A percentile compares a stretch with the other conserved stretches of the same genome.
Evolutionary conservation across 2,888 invertebrate genomes (phyloP).

Genomic region (Drosophila cognata): DNA sequence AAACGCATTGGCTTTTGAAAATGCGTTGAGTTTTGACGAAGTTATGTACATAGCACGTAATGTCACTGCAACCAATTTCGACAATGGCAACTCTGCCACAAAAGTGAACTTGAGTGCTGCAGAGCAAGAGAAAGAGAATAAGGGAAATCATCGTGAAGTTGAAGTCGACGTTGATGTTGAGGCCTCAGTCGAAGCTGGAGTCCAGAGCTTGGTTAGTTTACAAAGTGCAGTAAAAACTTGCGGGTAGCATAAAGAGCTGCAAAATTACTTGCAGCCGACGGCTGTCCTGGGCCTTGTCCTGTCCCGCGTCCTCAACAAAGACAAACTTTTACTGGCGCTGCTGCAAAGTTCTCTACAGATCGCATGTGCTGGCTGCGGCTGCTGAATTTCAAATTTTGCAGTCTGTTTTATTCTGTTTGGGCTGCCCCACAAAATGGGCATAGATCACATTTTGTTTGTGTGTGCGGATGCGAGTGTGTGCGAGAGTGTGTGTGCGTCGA

Average conservation of each 20-base stretch:
- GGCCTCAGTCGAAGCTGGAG: constrained; percentile 18
- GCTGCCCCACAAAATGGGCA: constrained; percentile 61
- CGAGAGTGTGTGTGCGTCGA: constrained; percentile 38
- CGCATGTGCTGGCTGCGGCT: constrained; percentile 77
- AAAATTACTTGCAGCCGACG: constrained; percentile 66
- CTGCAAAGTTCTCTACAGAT: constrained; percentile 59
- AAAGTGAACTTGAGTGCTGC: constrained; percentile 35
- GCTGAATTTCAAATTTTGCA: constrained; percentile 76
- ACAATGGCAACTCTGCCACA: constrained; percentile 55
- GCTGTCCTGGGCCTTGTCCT: constrained; percentile 48
- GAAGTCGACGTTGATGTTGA: constrained; percentile 6
- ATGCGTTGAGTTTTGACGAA: too few relatives aligned
- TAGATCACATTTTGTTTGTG: constrained; percentile 72
- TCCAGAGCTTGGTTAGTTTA: constrained; percentile 62
- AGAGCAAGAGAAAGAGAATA: background rate
- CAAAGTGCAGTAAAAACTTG: constrained; percentile 81
- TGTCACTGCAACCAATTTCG: constrained; percentile 25
- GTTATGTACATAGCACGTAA: constrained; percentile 15
- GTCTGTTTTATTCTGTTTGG: constrained; percentile 62
- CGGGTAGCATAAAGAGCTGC: constrained; percentile 77
- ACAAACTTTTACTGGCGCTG: constrained; percentile 63
- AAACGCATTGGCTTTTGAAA: too few relatives aligned
- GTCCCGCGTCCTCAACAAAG: constrained; percentile 54
- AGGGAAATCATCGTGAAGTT: constrained; percentile 12
- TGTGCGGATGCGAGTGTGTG: constrained; percentile 5